A percentile compares a stretch with the other conserved stretches of the same genome.
These are phyloP conservation scores for Orientallactaga bullata DNA, from an alignment of 2,113 vertebrate species.

Conservation along the genomic window DNA sequence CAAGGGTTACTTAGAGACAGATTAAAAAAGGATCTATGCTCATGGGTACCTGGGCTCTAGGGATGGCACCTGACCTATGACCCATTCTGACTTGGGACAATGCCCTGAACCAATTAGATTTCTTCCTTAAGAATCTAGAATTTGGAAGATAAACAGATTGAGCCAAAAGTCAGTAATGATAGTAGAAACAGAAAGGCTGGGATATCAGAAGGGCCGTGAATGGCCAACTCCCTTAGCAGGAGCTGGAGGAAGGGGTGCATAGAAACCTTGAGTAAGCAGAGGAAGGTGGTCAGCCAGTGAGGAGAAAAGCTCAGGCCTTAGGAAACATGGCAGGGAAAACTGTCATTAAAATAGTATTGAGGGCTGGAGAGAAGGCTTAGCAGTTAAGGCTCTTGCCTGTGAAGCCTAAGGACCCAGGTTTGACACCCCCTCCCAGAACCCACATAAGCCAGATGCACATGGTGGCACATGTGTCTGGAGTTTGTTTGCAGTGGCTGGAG, in stretches of 20 bases:
- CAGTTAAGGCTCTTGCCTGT: no score
- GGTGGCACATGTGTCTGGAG: no score
- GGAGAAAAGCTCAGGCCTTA: not conserved
- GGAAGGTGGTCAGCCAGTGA: no score
- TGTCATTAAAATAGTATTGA: no score
- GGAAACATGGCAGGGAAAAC: not conserved
- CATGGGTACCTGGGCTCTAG: no score
- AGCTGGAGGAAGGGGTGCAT: not conserved
- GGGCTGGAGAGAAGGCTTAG: no score
- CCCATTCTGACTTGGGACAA: not conserved
- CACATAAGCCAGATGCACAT: no score
- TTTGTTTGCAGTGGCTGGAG: no score
- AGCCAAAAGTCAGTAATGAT: not conserved
- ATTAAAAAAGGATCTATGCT: not conserved
- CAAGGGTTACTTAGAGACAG: not conserved
- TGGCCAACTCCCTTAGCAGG: fast-evolving
- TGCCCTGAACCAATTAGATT: not conserved
- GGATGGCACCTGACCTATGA: not conserved
- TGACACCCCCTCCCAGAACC: no score
- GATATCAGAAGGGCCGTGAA: not conserved
- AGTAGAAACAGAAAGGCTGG: not conserved
- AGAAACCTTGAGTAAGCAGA: not conserved
- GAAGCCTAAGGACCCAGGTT: no score
- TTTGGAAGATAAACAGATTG: not conserved
- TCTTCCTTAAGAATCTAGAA: slow-evolving; percentile 8